A percentile compares a stretch with the other conserved stretches of the same genome.
phyloP scores from a whole-genome alignment of 2,113 vertebrate genomes.

The Aepyceros melampus region DNA sequence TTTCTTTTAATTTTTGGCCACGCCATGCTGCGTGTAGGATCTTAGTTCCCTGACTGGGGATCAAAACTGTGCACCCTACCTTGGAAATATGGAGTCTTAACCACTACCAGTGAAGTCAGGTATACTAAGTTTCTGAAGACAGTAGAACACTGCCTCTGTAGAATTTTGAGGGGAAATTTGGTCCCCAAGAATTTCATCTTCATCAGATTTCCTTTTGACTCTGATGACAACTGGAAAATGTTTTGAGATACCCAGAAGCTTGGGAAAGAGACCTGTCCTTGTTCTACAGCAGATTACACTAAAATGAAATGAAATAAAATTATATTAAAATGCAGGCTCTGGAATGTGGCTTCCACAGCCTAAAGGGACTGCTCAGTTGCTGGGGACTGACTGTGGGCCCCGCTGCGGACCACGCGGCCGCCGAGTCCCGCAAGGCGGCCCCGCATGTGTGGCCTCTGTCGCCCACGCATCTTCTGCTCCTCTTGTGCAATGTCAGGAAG shows the following conservation, averaged over 20 bases:
- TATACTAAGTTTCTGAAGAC: not conserved
- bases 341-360: not conserved
- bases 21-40: not conserved
- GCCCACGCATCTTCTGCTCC: not conserved
- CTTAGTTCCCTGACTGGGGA: not conserved
- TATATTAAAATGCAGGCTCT: not conserved
- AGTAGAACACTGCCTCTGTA: rapidly evolving
- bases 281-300: not conserved
- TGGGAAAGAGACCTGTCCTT: not conserved
- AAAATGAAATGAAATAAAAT: not conserved
- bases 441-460: rapidly evolving
- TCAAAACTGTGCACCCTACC: not conserved
- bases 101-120: not conserved
- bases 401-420: rapidly evolving
- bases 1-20: not conserved
- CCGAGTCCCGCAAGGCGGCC: rapidly evolving
- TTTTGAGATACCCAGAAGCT: not conserved
- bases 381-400: rapidly evolving
- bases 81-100: not conserved
- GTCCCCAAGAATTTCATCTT: not conserved
- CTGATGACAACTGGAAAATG: not conserved
- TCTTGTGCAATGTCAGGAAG: conserved; percentile 51
- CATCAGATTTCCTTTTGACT: not conserved
- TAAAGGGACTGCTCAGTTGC: not conserved
- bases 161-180: not conserved